These are phyloP conservation scores for Gnatocerus cornutus DNA, from an alignment of 2,888 invertebrate genomes.

Conservation along the genomic window DNA sequence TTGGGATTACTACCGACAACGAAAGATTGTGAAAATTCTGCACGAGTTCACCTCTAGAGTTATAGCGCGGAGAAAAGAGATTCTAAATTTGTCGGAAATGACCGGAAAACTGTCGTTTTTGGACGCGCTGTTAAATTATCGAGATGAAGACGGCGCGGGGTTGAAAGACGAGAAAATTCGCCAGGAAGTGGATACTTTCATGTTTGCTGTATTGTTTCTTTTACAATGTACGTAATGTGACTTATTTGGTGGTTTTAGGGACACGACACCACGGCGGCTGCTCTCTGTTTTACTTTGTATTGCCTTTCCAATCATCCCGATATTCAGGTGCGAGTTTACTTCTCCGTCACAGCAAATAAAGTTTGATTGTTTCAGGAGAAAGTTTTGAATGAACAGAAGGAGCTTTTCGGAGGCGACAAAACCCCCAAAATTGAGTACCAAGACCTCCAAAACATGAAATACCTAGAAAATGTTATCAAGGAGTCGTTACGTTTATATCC, in stretches of 20 bases:
- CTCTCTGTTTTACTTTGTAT: slow-evolving; percentile 70
- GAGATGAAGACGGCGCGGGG: slow-evolving; percentile 73
- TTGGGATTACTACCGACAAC: slow-evolving; percentile 75
- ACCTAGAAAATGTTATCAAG: slow-evolving; percentile 64
- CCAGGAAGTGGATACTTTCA: slow-evolving; percentile 83
- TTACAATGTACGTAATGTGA: too few species aligned
- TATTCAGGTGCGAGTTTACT: slow-evolving; percentile 66
- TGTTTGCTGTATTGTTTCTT: slow-evolving; percentile 77
- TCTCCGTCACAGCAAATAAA: too few species aligned
- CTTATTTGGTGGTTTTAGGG: too few species aligned
- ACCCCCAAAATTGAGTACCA: slow-evolving; percentile 58
- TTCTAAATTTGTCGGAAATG: not conserved
- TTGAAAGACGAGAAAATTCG: slow-evolving; percentile 76
- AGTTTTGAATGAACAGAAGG: slow-evolving; percentile 66
- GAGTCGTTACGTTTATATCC: slow-evolving; percentile 64
- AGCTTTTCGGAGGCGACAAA: slow-evolving; percentile 62
- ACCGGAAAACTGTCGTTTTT: slow-evolving; percentile 76
- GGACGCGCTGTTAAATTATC: slow-evolving; percentile 76
- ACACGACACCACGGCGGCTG: slow-evolving; percentile 72
- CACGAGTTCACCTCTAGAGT: slow-evolving; percentile 74
- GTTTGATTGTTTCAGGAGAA: slow-evolving; percentile 16
- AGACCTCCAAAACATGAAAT: slow-evolving; percentile 63
- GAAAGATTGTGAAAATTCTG: slow-evolving; percentile 70
- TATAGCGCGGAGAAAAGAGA: slow-evolving; percentile 62
- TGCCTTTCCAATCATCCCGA: slow-evolving; percentile 69